Percentiles rank a stretch among this genome's conserved stretches.
These are phyloP conservation scores for Sternotherus odoratus DNA, from an alignment of 2,797 vertebrate genomes.

Conservation along the genomic window DNA sequence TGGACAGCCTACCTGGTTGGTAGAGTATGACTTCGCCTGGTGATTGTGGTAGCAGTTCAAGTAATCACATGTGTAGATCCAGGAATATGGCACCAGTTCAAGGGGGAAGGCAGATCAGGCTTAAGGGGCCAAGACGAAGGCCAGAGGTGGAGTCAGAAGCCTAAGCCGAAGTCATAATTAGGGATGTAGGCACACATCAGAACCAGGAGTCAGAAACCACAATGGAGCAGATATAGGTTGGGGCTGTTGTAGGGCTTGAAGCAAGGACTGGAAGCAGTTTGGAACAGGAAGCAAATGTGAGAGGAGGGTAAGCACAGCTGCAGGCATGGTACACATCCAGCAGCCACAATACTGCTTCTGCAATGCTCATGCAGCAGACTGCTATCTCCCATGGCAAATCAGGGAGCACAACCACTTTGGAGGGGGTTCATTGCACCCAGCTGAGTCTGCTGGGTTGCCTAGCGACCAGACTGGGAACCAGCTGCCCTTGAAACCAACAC, in stretches of 20 bases:
- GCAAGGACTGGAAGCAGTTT: not conserved
- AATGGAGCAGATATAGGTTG: no score
- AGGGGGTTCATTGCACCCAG: not conserved
- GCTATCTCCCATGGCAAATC: not conserved
- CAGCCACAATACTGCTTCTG: not conserved
- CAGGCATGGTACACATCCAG: not conserved
- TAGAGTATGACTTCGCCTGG: not conserved
- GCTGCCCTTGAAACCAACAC: not conserved
- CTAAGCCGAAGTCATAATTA: not conserved
- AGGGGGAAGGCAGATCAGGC: no score
- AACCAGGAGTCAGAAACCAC: no score
- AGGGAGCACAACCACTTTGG: not conserved
- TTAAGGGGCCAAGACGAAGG: not conserved
- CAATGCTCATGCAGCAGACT: not conserved
- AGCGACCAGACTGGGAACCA: not conserved
- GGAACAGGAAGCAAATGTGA: not conserved
- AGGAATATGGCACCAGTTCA: not conserved
- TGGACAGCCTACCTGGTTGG: not conserved
- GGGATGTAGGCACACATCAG: not conserved
- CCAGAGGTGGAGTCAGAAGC: not conserved
- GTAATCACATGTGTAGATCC: not conserved
- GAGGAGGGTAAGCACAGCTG: not conserved
- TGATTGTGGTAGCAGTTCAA: not conserved
- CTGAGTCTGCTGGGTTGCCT: not conserved
- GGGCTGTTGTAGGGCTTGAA: not conserved